phyloP scores from a whole-genome alignment of 2,797 vertebrate genomes.

The Macroramphosus scolopax region DNA sequence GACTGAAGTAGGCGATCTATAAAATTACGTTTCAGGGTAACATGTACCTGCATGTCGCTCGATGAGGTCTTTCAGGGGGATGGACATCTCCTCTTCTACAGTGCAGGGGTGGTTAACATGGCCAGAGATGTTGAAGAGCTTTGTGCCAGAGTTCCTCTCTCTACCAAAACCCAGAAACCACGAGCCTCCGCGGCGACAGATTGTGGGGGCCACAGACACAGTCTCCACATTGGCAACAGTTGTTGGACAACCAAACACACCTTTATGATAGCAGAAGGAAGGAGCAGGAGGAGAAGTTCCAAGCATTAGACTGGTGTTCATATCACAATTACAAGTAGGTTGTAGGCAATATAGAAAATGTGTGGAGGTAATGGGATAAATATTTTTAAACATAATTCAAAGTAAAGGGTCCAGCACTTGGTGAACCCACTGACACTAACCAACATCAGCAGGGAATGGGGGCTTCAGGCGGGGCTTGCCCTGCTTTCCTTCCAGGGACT shows the following conservation, averaged over 20 bases:
- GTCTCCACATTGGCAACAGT: slow-evolving; percentile 97
- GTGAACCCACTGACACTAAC: slow-evolving; percentile 73
- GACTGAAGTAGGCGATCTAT: no score
- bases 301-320: no score
- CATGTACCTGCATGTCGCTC: slow-evolving; percentile 88
- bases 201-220: slow-evolving; percentile 89
- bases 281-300: not conserved
- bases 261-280: slow-evolving; percentile 64
- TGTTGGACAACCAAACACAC: slow-evolving; percentile 92
- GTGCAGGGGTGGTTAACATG: slow-evolving; percentile 94
- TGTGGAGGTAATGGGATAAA: no score
- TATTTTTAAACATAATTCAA: not conserved
- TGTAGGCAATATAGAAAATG: no score
- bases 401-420: no score
- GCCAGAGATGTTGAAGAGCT: slow-evolving; percentile 96
- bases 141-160: slow-evolving; percentile 94
- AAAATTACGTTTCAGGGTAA: not conserved
- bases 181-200: slow-evolving; percentile 89
- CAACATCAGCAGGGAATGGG: slow-evolving; percentile 92
- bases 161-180: slow-evolving; percentile 92
- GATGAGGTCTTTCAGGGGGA: slow-evolving; percentile 90
- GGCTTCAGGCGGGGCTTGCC: slow-evolving; percentile 95
- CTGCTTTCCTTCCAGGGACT: slow-evolving; percentile 96
- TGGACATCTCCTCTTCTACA: slow-evolving; percentile 94
- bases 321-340: not conserved